These are phyloP conservation scores for Austrofundulus limnaeus DNA, from an alignment of 2,113 vertebrate species.

Conservation along the genomic window DNA sequence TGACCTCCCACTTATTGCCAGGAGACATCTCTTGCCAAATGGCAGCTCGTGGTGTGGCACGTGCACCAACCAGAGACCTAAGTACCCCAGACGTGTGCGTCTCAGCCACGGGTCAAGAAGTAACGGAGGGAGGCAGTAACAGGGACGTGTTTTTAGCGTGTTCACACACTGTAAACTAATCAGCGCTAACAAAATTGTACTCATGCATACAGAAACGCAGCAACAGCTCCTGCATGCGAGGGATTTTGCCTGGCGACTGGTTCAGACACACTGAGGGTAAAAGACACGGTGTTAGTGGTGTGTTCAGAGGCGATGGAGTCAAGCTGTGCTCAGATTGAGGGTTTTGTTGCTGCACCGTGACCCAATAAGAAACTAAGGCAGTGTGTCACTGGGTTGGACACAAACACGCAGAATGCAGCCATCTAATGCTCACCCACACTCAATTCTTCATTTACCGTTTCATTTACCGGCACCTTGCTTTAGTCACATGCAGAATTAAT, in stretches of 20 bases:
- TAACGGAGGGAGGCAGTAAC: conserved; percentile 14
- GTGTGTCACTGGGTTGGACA: conserved; percentile 63
- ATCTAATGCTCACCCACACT: conserved; percentile 7
- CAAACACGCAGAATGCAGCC: not conserved
- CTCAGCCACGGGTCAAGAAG: conserved; percentile 19
- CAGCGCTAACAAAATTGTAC: conserved; percentile 53
- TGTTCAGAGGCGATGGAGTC: conserved; percentile 51
- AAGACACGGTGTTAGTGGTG: conserved; percentile 8
- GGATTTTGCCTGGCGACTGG: conserved; percentile 23
- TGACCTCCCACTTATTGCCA: conserved; percentile 50
- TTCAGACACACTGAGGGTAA: conserved; percentile 6
- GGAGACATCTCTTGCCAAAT: conserved; percentile 58
- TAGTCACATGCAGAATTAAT: conserved; percentile 1
- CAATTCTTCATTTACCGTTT: no score
- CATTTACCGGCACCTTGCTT: conserved; percentile 1
- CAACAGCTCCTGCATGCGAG: not conserved
- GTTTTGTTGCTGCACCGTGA: conserved; percentile 55
- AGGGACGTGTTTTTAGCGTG: conserved; percentile 71
- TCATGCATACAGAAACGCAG: conserved; percentile 54
- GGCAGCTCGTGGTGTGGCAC: conserved; percentile 53
- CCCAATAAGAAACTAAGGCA: conserved; percentile 72
- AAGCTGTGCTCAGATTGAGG: conserved; percentile 65
- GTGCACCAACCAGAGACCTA: conserved; percentile 31
- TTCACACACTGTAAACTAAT: conserved; percentile 74
- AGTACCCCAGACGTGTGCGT: conserved; percentile 3